These are phyloP conservation scores for Tokudaia muenninki DNA, from an alignment of 2,797 vertebrate species.

Conservation along the genomic window DNA sequence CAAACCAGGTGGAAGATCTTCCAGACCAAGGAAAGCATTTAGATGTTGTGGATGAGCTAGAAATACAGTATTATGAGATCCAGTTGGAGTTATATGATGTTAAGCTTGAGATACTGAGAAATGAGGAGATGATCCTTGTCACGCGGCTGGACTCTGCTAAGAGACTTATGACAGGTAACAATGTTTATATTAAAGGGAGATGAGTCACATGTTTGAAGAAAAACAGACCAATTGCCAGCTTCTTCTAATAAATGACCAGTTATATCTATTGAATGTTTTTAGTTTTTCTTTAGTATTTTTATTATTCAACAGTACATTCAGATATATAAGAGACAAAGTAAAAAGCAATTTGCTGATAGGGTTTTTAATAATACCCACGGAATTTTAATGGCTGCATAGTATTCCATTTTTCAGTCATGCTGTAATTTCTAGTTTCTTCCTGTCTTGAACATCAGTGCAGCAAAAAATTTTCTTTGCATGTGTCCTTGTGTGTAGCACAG, in stretches of 20 bases:
- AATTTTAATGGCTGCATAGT: constrained; percentile 71
- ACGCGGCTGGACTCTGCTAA: constrained; percentile 93
- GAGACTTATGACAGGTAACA: constrained; percentile 94
- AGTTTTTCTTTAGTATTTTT: constrained; percentile 53
- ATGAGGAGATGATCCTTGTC: constrained; percentile 95
- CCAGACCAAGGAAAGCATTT: constrained; percentile 85
- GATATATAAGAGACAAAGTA: constrained; percentile 16
- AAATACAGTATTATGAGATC: constrained; percentile 95
- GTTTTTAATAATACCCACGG: not conserved
- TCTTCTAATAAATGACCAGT: not conserved
- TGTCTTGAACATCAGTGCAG: not conserved
- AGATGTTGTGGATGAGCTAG: constrained; percentile 91
- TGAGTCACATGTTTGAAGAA: constrained; percentile 37
- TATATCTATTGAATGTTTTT: constrained; percentile 18
- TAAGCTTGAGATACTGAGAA: constrained; percentile 95
- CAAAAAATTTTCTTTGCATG: not conserved
- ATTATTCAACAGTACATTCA: constrained; percentile 40
- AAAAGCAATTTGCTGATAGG: not conserved
- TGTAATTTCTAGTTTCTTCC: not conserved
- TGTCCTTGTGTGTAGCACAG: not conserved
- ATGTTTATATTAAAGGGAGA: constrained; percentile 40
- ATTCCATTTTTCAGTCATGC: not conserved
- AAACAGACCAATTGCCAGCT: not conserved
- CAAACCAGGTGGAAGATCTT: constrained; percentile 90
- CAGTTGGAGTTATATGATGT: constrained; percentile 95